Evolutionary conservation across 1,140 invertebrate genomes (phyloP).

Genomic region (Cotesia vestalis): DNA sequence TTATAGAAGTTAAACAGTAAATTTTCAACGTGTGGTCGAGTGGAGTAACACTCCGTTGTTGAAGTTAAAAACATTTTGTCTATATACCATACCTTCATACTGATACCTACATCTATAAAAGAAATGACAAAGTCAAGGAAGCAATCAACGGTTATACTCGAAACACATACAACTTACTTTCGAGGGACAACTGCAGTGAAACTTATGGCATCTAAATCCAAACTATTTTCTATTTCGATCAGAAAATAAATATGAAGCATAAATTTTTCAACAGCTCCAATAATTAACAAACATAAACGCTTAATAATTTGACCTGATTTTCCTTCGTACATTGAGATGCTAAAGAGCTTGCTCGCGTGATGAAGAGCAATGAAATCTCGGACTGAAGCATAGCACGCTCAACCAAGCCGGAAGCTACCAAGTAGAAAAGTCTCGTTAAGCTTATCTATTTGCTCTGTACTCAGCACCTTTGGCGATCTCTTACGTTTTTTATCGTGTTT

Average conservation of each 20-base stretch:
- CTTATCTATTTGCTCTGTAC: slow-evolving; percentile 24
- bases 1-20: slow-evolving; percentile 25
- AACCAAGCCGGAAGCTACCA: slow-evolving; percentile 13
- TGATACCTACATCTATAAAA: not conserved
- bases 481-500: not conserved
- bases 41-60: slow-evolving; percentile 26
- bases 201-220: not conserved
- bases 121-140: slow-evolving; percentile 12
- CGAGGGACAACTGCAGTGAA: slow-evolving; percentile 4
- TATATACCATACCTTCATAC: not conserved
- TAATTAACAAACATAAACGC: not conserved
- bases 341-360: not conserved
- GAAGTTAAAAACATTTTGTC: slow-evolving; percentile 16
- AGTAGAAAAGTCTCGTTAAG: slow-evolving; percentile 29
- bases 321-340: not conserved
- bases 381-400: not conserved
- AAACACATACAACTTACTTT: too few species aligned
- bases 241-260: too few species aligned
- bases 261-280: too few species aligned
- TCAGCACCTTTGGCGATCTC: slow-evolving; percentile 27
- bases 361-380: slow-evolving; percentile 8
- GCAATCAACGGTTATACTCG: slow-evolving; percentile 5
- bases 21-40: slow-evolving; percentile 32
- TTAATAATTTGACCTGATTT: not conserved
- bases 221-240: too few species aligned